phyloP scores from a whole-genome alignment of 2,797 vertebrate genomes.

The Peromyscus melanophrys region DNA sequence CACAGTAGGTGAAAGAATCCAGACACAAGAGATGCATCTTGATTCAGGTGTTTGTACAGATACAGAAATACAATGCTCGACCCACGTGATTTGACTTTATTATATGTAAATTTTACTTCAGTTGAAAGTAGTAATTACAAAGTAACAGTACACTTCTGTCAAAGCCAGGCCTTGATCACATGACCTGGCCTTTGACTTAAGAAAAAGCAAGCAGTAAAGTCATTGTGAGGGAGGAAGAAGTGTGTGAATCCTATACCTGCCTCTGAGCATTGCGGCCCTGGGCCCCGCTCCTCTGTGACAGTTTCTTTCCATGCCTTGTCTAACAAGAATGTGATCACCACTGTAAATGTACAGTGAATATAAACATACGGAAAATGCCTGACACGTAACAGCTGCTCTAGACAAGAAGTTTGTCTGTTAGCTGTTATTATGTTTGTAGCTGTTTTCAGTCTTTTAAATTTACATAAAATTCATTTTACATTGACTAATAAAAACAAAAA shows the following conservation, averaged over 20 bases:
- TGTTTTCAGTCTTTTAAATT: neutral
- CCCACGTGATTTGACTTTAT: neutral
- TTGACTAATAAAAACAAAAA: neutral
- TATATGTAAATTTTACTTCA: constrained; percentile 4
- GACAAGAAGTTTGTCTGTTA: neutral
- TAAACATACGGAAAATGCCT: neutral
- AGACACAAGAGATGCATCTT: neutral
- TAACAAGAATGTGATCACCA: neutral
- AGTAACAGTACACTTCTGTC: neutral
- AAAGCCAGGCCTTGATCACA: neutral
- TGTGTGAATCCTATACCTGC: neutral
- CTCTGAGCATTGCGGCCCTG: neutral
- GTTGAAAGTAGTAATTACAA: neutral
- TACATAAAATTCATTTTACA: neutral
- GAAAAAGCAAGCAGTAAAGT: neutral
- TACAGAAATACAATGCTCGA: neutral
- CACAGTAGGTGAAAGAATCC: neutral
- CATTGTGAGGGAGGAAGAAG: neutral
- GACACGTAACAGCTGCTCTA: neutral
- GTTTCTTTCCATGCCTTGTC: neutral
- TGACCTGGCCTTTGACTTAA: neutral
- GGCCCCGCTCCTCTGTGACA: neutral
- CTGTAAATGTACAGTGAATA: neutral
- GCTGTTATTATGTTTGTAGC: neutral
- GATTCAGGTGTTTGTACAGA: neutral